Conservation (phyloP, 2,113 vertebrate species). For the Drymodes brunneopygia region DNA sequence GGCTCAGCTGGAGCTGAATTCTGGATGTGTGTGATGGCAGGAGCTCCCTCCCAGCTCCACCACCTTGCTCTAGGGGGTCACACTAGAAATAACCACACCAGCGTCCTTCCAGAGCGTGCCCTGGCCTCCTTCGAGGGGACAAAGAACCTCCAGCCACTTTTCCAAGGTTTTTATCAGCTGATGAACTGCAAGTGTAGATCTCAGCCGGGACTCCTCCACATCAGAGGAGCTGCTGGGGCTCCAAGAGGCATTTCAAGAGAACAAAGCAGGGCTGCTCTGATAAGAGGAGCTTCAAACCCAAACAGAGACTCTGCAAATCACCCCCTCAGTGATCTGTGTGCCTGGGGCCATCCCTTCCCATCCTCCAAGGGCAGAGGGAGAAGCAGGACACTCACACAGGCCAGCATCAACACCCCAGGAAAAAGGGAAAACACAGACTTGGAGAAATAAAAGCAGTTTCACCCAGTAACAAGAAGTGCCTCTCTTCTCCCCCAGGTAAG, state of each 20-base stretch:
- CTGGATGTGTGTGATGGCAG: not conserved
- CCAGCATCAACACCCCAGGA: not conserved
- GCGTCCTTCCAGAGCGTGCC: not conserved
- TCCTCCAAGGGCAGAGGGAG: not conserved
- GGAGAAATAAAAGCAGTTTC: not conserved
- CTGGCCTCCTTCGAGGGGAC: not conserved
- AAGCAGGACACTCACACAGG: fast-evolving
- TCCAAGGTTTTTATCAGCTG: not conserved
- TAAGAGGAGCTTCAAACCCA: not conserved
- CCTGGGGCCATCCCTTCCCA: not conserved
- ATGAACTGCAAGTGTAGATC: not conserved
- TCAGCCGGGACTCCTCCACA: fast-evolving
- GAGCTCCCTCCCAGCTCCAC: not conserved
- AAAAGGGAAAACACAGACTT: not conserved
- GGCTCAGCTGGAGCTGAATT: not conserved
- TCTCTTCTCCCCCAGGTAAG: not conserved
- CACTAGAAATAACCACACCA: not conserved
- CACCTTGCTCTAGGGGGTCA: not conserved
- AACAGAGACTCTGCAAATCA: not conserved
- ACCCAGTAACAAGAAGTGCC: not conserved
- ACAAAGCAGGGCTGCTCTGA: not conserved
- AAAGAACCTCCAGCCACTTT: not conserved
- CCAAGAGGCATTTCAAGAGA: not conserved
- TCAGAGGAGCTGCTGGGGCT: not conserved
- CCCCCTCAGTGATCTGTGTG: not conserved